A percentile compares a stretch with the other conserved stretches of the same genome.
phyloP scores from a whole-genome alignment of 2,113 vertebrate species.

The Chaetops frenatus region DNA sequence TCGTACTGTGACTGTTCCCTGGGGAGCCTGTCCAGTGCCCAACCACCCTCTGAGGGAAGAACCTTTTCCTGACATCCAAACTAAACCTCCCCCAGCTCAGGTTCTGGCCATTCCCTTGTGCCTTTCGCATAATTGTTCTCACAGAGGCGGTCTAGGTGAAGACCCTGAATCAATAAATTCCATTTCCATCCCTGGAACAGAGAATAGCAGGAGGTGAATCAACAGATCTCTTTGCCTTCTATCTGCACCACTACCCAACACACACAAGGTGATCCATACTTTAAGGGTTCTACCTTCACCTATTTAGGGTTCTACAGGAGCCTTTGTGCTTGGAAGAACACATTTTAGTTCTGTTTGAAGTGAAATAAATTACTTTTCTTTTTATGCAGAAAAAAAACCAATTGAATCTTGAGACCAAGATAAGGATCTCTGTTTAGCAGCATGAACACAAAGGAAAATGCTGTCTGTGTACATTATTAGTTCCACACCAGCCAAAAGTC shows the following conservation, averaged over 20 bases:
- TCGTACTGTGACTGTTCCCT: neutral
- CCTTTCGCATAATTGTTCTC: neutral
- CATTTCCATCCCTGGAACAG: neutral
- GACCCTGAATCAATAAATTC: neutral
- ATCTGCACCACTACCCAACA: neutral
- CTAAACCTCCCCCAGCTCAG: neutral
- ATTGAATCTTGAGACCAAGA: neutral
- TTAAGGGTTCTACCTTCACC: rapidly evolving
- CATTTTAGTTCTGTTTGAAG: neutral
- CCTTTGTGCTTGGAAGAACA: neutral
- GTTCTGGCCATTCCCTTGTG: neutral
- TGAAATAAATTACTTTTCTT: neutral
- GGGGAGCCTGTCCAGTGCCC: neutral
- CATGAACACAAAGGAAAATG: neutral
- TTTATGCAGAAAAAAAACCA: neutral
- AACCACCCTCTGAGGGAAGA: neutral
- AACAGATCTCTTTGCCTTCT: neutral
- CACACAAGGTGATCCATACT: rapidly evolving
- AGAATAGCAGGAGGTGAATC: neutral
- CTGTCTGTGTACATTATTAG: neutral
- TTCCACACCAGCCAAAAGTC: neutral
- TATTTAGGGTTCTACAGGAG: neutral
- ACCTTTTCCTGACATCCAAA: neutral
- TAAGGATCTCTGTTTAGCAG: neutral
- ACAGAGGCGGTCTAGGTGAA: neutral